Base-by-base conservation (phyloP, 64 coral and sea anemone species). In the Cladopsammia gracilis region DNA sequence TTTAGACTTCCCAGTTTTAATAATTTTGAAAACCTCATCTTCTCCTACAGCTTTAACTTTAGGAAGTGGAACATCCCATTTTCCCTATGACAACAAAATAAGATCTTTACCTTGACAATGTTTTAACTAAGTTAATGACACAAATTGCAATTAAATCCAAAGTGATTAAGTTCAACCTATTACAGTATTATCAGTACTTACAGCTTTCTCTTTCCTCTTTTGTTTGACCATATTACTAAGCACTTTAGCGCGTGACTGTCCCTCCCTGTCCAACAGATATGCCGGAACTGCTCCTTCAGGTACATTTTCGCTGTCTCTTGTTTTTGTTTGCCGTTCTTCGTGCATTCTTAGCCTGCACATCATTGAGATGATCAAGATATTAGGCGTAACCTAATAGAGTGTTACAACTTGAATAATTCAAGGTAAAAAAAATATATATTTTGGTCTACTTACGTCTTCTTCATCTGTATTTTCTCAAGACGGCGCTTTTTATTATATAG, bases 401-500 rank as follows among this genome's bases (percentile, higher is more conserved):
- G 10, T 15, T 5, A 82, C 20, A 59, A 6, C 78, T 10, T 58
- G 43, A 9, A 60, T 11, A 34, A 56, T 20, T 4, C 34, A 48
- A 7, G 46, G 2, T 44, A 79, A 54, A 12, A 34, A 79, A 54
- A 79, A 19, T 61, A 13, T n/a, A 56, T 22, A 12, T 26, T 19
- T 3, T 34, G 42, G 18, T 58, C 56, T 20, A 71, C 97, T 96
- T 73, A 98, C 94, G 98, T 99, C 73, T 99, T 99, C 26, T 99
- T 99, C 94, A 99, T 99, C 80, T 99, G 98, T 59, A 99, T 95
- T 96, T 99, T 99, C 77, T 99, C 98, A 45, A 95, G 91, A 77
- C 93, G 98, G 44, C 98, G 82, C 68, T 99, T 99, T 53, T 92
- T 94, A 62, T 96, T 99, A 64, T 99, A 99, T 45, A 99, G 70